A percentile compares a stretch with the other conserved stretches of the same genome.
Conservation (phyloP, 2,888 invertebrate species). For the Erebia aethiops region DNA sequence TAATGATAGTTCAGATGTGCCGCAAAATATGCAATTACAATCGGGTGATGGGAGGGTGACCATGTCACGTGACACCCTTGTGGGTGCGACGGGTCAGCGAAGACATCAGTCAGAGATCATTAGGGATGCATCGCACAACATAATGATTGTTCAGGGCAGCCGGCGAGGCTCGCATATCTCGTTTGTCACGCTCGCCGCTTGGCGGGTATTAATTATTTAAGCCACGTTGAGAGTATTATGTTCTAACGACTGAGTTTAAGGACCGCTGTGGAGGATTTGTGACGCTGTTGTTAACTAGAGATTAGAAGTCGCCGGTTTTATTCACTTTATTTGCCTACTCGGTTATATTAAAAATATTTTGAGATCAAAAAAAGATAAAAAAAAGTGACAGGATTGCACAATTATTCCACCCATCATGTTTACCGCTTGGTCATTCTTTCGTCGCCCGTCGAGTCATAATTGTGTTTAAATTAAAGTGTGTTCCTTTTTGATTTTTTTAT, state of each 20-base stretch:
- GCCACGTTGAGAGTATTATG: constrained; percentile 31
- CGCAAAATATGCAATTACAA: not conserved
- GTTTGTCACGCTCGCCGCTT: constrained; percentile 34
- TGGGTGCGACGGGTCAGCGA: constrained; percentile 37
- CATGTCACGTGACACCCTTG: constrained; percentile 30
- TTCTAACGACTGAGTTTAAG: constrained; percentile 33
- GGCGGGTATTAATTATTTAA: constrained; percentile 34
- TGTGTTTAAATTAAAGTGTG: no score
- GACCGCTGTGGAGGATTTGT: constrained; percentile 22
- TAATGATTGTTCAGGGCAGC: constrained; percentile 34
- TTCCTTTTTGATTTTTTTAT: no score
- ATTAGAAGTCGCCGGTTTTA: not conserved
- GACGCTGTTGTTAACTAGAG: constrained; percentile 13
- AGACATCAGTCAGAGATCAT: constrained; percentile 41
- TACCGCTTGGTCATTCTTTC: no score
- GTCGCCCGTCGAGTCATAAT: no score
- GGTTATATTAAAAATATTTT: no score
- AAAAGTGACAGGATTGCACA: no score
- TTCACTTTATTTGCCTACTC: not conserved
- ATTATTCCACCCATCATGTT: no score
- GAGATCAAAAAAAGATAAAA: not conserved
- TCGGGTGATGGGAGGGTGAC: constrained; percentile 1
- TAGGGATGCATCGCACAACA: constrained; percentile 36
- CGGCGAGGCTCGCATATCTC: constrained; percentile 27
- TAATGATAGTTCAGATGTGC: no score